A percentile compares a stretch with the other conserved stretches of the same genome.
Evolutionary conservation across 2,797 vertebrate species (phyloP).

Genomic region (Alauda arvensis): DNA sequence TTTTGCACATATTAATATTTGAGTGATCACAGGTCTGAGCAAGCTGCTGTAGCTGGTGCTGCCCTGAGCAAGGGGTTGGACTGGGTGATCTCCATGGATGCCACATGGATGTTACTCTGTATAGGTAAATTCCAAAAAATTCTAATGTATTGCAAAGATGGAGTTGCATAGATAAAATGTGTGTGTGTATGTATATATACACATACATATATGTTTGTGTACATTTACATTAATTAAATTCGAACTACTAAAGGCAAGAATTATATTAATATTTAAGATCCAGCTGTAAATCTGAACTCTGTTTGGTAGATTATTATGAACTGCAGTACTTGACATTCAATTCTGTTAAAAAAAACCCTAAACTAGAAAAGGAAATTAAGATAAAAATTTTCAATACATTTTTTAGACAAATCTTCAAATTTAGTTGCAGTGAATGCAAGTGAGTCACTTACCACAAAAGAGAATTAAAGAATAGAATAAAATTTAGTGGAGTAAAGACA

Average conservation of each 20-base stretch:
- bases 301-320: background rate
- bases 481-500: background rate
- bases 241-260: background rate
- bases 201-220: background rate
- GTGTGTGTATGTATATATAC: fast-evolving
- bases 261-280: background rate
- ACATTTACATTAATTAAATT: background rate
- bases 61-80: background rate
- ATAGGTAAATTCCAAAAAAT: background rate
- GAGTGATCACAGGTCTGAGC: background rate
- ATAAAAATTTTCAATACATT: background rate
- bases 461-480: background rate
- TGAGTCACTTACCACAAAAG: background rate
- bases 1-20: background rate
- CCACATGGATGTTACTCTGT: background rate
- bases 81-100: background rate
- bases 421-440: background rate
- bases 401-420: background rate
- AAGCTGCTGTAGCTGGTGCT: background rate
- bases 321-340: background rate
- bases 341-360: background rate
- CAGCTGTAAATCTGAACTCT: background rate
- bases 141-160: background rate
- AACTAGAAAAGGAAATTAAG: background rate
- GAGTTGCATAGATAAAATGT: background rate